A percentile compares a stretch with the other conserved stretches of the same genome.
Evolutionary conservation across 2,797 vertebrate genomes (phyloP).

Genomic region (Artibeus jamaicensis): DNA sequence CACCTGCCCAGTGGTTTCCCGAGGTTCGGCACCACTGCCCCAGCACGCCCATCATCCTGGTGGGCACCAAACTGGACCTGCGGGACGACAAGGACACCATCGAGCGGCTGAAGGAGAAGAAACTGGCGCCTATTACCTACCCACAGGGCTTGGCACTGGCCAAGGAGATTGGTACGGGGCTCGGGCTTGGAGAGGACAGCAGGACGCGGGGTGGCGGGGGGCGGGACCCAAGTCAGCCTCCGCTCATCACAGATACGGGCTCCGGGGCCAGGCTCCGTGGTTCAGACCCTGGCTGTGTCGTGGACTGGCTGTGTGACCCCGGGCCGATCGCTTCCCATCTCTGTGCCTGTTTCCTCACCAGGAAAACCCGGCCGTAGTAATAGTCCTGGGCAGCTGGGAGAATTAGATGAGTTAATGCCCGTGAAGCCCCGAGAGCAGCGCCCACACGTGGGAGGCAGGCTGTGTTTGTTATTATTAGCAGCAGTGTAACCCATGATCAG

Average conservation of each 20-base stretch:
- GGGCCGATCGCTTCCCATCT: not conserved
- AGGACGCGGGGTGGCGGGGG: too few species aligned
- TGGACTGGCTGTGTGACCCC: not conserved
- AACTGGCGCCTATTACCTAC: conserved; percentile 82
- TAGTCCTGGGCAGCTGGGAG: not conserved
- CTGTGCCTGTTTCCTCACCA: not conserved
- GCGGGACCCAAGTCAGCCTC: not conserved
- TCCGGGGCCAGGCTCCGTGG: rapidly evolving
- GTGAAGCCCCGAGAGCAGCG: rapidly evolving
- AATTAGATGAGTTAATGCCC: too few species aligned
- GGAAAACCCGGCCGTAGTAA: not conserved
- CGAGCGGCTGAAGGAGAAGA: conserved; percentile 96
- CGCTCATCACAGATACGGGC: rapidly evolving
- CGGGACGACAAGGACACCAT: conserved; percentile 95
- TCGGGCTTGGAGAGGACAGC: not conserved
- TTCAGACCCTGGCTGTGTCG: not conserved
- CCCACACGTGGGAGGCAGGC: rapidly evolving
- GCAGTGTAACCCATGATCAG: rapidly evolving
- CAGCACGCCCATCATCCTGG: conserved; percentile 92
- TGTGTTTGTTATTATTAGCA: too few species aligned
- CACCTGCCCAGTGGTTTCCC: conserved; percentile 88
- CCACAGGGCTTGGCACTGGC: conserved; percentile 70
- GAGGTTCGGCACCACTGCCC: conserved; percentile 96
- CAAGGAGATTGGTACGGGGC: conserved; percentile 69
- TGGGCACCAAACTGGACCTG: conserved; percentile 95